These are phyloP conservation scores for Epiblema foenella DNA, from an alignment of 2,888 invertebrate genomes.

Conservation along the genomic window DNA sequence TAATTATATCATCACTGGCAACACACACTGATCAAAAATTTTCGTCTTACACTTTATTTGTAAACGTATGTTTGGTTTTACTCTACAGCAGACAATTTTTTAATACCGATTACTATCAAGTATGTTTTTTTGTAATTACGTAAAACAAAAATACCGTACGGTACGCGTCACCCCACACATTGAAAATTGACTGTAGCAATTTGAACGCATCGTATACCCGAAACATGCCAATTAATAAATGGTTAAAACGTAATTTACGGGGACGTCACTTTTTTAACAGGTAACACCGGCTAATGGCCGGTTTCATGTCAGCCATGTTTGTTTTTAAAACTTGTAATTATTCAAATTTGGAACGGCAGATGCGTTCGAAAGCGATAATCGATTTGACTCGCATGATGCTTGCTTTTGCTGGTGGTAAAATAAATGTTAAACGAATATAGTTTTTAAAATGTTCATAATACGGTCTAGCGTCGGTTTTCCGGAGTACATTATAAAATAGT, in stretches of 20 bases:
- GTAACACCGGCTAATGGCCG: conserved; percentile 66
- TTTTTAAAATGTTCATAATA: conserved; percentile 12
- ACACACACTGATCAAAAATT: too few relatives aligned
- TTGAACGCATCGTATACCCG: conserved; percentile 49
- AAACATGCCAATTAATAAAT: conserved; percentile 65
- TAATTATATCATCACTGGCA: too few relatives aligned
- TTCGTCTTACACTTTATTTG: too few relatives aligned
- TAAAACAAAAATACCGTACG: conserved; percentile 16
- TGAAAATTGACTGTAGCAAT: conserved; percentile 37
- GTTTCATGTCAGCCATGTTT: conserved; percentile 65
- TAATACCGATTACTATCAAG: too few relatives aligned
- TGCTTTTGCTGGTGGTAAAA: not conserved
- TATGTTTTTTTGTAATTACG: too few relatives aligned
- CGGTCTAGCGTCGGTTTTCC: not conserved
- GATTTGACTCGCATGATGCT: conserved; percentile 53
- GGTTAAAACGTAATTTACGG: conserved; percentile 69
- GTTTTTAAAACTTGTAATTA: conserved; percentile 75
- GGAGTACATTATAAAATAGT: not conserved
- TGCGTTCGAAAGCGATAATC: conserved; percentile 71
- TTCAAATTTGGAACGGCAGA: conserved; percentile 81
- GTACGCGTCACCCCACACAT: conserved; percentile 9
- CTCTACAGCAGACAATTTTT: too few relatives aligned
- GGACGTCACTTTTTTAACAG: conserved; percentile 70
- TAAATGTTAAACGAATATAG: conserved; percentile 25
- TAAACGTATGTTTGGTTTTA: too few relatives aligned